phyloP scores from a whole-genome alignment of 2,797 vertebrate species.

The Paedocypris micromegethes region DNA sequence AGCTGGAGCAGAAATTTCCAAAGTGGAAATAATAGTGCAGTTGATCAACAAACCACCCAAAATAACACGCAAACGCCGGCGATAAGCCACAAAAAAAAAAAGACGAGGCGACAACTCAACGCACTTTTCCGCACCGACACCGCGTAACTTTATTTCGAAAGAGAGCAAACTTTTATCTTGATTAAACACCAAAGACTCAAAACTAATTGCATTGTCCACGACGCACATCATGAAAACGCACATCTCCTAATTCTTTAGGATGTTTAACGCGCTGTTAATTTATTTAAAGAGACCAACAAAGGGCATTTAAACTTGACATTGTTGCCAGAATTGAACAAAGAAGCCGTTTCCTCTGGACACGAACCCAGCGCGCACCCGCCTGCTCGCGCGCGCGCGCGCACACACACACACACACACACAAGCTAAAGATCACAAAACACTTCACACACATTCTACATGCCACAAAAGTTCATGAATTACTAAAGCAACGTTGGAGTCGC shows the following conservation, averaged over 20 bases:
- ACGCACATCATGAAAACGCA: too few species aligned
- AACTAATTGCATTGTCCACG: not conserved
- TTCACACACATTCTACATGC: conserved; percentile 47
- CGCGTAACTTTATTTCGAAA: not conserved
- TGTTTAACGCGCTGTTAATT: not conserved
- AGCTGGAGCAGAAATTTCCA: not conserved
- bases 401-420: conserved; percentile 45
- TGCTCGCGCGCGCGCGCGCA: not conserved
- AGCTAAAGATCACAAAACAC: conserved; percentile 47
- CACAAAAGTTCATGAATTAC: conserved; percentile 59
- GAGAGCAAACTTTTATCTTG: conserved; percentile 10
- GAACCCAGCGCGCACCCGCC: conserved; percentile 16
- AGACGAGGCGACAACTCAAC: not conserved
- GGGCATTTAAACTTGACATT: conserved; percentile 54
- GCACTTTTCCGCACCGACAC: too few species aligned
- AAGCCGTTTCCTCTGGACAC: conserved; percentile 57
- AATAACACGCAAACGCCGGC: conserved; percentile 34
- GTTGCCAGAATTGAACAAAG: conserved; percentile 72
- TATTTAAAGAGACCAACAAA: conserved; percentile 5
- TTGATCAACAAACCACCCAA: conserved; percentile 51
- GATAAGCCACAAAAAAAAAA: not conserved
- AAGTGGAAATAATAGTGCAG: conserved; percentile 29
- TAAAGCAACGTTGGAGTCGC: not conserved
- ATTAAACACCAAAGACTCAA: conserved; percentile 9
- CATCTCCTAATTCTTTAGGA: not conserved